Percentiles rank a stretch among this genome's conserved stretches.
These are phyloP conservation scores for Lycodopsis pacificus DNA, from an alignment of 2,797 vertebrate genomes.

Conservation along the genomic window DNA sequence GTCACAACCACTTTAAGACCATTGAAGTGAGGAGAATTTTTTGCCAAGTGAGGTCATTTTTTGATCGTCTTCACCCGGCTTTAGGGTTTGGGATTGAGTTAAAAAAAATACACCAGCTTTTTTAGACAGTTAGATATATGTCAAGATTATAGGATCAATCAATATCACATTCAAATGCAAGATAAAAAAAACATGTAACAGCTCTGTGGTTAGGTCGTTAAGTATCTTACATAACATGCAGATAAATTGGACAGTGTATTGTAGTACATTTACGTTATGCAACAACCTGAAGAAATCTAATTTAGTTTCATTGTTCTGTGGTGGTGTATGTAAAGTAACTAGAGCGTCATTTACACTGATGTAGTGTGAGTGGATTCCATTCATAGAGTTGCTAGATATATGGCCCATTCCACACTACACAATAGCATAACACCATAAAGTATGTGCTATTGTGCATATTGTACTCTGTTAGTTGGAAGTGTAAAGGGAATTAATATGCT, in stretches of 20 bases:
- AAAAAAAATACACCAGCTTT: background rate
- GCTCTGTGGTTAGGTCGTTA: background rate
- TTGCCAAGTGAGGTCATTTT: conserved; percentile 32
- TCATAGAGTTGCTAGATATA: background rate
- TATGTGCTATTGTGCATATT: background rate
- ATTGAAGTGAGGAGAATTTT: conserved; percentile 32
- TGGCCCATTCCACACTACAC: background rate
- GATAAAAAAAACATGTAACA: conserved; percentile 5
- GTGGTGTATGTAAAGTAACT: background rate
- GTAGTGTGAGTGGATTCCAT: background rate
- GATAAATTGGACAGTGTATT: background rate
- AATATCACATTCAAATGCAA: background rate
- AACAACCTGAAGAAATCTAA: background rate
- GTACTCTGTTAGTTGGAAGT: background rate
- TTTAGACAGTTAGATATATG: background rate
- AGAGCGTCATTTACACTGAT: no score
- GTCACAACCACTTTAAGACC: conserved; percentile 49
- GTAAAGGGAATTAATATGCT: background rate
- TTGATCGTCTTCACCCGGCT: conserved; percentile 6
- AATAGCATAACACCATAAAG: background rate
- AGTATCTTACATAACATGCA: background rate
- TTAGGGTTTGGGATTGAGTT: conserved; percentile 4
- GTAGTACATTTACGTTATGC: background rate
- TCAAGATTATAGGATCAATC: background rate
- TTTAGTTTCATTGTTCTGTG: background rate